Evolutionary conservation across 2,113 vertebrate species (phyloP), one percentile per base, ranked within the genome.

Genomic region (Brachionichthys hirsutus): DNA sequence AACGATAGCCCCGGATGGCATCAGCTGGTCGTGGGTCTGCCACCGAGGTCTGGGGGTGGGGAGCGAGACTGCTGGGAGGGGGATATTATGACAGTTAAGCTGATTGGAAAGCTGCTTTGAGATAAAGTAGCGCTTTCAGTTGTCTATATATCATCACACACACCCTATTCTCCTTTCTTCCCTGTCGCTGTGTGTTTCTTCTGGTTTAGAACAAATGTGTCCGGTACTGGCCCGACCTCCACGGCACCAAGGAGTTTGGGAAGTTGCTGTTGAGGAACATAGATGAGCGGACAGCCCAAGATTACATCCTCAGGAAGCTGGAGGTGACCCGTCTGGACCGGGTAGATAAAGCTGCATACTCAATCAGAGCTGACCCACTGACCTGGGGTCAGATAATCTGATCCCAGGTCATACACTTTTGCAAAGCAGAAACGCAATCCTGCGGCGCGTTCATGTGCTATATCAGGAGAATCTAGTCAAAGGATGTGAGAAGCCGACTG

Each of bases 161-260:
- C 54, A 16, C 12, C 53, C 35, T 40, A 18, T 38, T 38, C 0
- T 13, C 15, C 17, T 12, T 9, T 55, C 19, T 60, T 30, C 57
- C 8, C 24, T 30, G 24, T 30, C 20, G 38, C 35, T 47, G 17
- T 46, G 5, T 45, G 35, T 36, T 42, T 0, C 35, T 16, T 59
- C 12, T 36, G 11, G 34, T 60, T n/a, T 80, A 95, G 94, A 95
- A 94, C 82, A 95, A 95, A 72, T 96, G 94, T 67, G 94, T 93
- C 56, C 81, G 88, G 1, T 93, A 94, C 85, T 94, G 94, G 95
- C 94, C 94, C 0, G 92, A 94, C 64, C 73, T 85, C 14, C 44
- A 90, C 0, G 46, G 78, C 73, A 41, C 82, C 41, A 93, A 84
- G 62, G 93, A 94, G 38, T 93, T 91, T 0, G 92, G 92, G 12